These are phyloP conservation scores for Geotrypetes seraphini DNA, from an alignment of 2,797 vertebrate species.

Conservation along the genomic window DNA sequence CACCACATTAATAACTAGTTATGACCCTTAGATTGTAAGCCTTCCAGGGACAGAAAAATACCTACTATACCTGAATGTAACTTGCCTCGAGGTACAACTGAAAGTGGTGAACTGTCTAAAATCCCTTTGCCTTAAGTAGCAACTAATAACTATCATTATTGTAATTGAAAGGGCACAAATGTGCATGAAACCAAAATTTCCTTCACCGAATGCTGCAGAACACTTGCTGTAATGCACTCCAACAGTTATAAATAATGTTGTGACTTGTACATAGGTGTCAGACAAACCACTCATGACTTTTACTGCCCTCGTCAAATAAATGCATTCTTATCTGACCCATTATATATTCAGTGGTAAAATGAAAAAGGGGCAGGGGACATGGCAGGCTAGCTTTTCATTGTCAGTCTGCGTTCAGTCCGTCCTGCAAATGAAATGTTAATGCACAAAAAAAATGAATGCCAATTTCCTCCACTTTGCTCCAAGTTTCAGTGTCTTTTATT, in stretches of 20 bases:
- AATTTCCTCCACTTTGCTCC: constrained; percentile 56
- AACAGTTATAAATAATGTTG: constrained; percentile 3
- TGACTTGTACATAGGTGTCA: background rate
- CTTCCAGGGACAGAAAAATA: no score
- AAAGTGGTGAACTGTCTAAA: no score
- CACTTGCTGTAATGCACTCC: constrained; percentile 14
- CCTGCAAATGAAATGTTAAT: constrained; percentile 49
- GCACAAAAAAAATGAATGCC: constrained; percentile 42
- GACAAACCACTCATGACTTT: constrained; percentile 7
- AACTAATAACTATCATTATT: constrained; percentile 12
- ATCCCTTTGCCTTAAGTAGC: no score
- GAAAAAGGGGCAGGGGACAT: background rate
- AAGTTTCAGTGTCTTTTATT: constrained; percentile 52
- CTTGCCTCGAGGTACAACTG: no score
- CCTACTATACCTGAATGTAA: no score
- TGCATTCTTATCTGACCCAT: constrained; percentile 16
- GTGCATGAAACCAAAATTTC: constrained; percentile 10
- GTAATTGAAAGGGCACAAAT: constrained; percentile 8
- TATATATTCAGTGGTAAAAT: constrained; percentile 14
- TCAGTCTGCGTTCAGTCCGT: constrained; percentile 29
- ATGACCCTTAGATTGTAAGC: no score
- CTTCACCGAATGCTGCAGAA: constrained; percentile 6
- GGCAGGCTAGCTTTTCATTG: constrained; percentile 21
- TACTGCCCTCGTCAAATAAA: constrained; percentile 7
- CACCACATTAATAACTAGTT: no score